Percentiles rank a stretch among this genome's conserved stretches.
Conservation (phyloP, 2,888 invertebrate genomes). For the Aplocera efformata region DNA sequence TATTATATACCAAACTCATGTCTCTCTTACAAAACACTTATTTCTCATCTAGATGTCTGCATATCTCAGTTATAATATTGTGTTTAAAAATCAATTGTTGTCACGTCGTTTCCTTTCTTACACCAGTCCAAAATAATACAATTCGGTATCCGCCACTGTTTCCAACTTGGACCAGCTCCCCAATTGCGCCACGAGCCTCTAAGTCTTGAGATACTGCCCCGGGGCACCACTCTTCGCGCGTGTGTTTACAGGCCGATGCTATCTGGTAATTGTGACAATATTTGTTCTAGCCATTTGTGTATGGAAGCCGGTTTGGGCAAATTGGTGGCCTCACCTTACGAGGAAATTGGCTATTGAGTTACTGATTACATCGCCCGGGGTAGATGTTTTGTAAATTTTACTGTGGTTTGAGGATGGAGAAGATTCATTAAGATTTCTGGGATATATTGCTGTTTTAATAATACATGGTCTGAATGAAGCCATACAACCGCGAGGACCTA, state of each 20-base stretch:
- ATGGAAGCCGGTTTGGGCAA: conserved; percentile 55
- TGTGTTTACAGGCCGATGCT: conserved; percentile 73
- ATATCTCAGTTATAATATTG: no score
- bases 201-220: conserved; percentile 63
- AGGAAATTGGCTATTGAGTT: conserved; percentile 47
- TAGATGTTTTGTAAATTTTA: conserved; percentile 19
- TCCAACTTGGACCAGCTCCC: conserved; percentile 35
- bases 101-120: no score
- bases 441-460: no score
- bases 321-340: conserved; percentile 46
- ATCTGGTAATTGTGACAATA: conserved; percentile 79
- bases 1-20: no score
- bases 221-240: conserved; percentile 61
- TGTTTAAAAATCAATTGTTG: no score
- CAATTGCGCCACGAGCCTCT: conserved; percentile 48
- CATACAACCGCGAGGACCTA: no score
- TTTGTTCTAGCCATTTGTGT: conserved; percentile 70
- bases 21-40: no score
- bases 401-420: neutral
- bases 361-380: conserved; percentile 53
- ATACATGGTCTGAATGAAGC: no score
- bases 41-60: no score
- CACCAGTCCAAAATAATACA: no score
- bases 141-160: conserved; percentile 27
- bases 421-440: neutral